Evolutionary conservation across 2,888 invertebrate species (phyloP).

Genomic region (Frankliniella fusca): DNA sequence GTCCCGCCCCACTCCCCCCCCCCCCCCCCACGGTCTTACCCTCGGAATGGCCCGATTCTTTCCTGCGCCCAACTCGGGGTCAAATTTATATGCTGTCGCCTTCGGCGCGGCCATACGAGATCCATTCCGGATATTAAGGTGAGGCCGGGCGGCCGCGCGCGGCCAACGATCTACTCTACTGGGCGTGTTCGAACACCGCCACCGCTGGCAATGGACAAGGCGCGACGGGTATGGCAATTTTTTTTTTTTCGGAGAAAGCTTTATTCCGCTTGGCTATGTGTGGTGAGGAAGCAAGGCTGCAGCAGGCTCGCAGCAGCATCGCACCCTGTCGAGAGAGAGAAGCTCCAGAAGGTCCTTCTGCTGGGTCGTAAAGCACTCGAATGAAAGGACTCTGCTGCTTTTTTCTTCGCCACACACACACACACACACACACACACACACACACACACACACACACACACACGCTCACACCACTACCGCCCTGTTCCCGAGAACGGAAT

Average conservation of each 20-base stretch:
- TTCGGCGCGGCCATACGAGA: background rate
- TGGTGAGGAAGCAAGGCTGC: too few species aligned
- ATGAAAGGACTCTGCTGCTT: background rate
- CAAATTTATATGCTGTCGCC: too few species aligned
- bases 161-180: background rate
- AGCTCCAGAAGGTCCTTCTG: background rate
- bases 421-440: background rate
- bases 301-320: too few species aligned
- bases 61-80: too few species aligned
- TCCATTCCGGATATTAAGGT: background rate
- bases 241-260: too few species aligned
- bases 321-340: too few species aligned
- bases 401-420: background rate
- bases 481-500: too few species aligned
- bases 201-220: background rate
- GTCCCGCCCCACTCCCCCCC: too few species aligned
- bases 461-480: background rate
- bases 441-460: background rate
- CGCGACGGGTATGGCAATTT: too few species aligned
- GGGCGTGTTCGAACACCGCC: background rate
- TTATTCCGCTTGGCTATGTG: too few species aligned
- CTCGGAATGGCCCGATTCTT: too few species aligned
- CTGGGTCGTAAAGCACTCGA: conserved; percentile 9
- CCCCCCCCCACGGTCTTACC: too few species aligned
- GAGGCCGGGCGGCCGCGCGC: background rate